Base-by-base conservation (phyloP, 2,797 vertebrate species). In the Parauchenoglanis ngamensis region DNA sequence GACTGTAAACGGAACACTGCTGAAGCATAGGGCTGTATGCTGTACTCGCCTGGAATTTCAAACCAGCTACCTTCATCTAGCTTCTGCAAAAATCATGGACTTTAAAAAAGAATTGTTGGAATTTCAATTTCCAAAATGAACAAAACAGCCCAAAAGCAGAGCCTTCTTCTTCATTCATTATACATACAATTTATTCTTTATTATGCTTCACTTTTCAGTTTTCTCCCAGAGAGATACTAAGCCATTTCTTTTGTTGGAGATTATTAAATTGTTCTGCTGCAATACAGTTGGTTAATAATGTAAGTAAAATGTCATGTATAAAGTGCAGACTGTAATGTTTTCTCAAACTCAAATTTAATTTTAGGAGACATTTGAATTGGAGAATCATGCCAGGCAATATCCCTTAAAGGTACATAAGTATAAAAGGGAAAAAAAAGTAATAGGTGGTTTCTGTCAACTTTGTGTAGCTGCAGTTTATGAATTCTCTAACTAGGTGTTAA, bases 241-340 rank as follows among this genome's bases (percentile, higher is more conserved):
- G 40, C 40, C 40, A n/a, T 63, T 81, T 82, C 40, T 80, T 82
- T 63, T 63, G 25, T 28, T 7, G 6, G 61, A 82, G 40, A 67
- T 82, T 17, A 82, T 67, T 67, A 49, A 82, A 82, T 82, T 82
- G 44, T 49, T 82, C 61, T 82, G 44, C 44, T 82, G 61, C 80
- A 67, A 49, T 49, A 49, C 12, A 67, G 80, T 28, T 61, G 28
- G 44, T 65, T 82, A 82, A 82, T 82, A 82, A 73, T n/a, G 68
- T 44, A 73, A 56, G 59, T 81, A 46, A 65, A 82, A 82, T 82
- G 61, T 82, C 59, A 67, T 31, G 80, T 82, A 31, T 67, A 67
- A 65, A 67, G 44, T 28, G 80, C 44, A 49, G 61, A 82, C 49
- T 49, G 61, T 28, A 61, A 46, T 65, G 40, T 49, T 28, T 65